These are phyloP conservation scores for Tribolium freemani DNA, from an alignment of 2,888 invertebrate genomes.

Conservation along the genomic window DNA sequence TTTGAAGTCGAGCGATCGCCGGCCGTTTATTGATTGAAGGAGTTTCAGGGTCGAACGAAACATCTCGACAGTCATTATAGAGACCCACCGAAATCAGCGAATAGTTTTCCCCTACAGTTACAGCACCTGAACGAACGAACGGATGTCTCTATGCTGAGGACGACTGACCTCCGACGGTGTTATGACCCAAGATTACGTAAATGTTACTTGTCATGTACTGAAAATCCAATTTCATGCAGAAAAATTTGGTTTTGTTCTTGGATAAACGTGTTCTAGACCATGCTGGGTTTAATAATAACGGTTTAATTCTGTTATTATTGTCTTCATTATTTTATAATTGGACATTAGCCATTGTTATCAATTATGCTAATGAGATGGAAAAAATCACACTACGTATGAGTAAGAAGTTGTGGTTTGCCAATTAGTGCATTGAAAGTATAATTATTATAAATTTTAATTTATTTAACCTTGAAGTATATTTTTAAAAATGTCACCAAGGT, in stretches of 20 bases:
- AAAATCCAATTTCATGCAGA: neutral
- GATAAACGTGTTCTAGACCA: no score
- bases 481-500: conserved; percentile 33
- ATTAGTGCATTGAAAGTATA: conserved; percentile 27
- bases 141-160: conserved; percentile 12
- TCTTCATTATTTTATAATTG: conserved; percentile 16
- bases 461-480: conserved; percentile 25
- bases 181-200: conserved; percentile 28
- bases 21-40: conserved; percentile 19
- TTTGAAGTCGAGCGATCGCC: conserved; percentile 3
- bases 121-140: neutral
- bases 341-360: conserved; percentile 28
- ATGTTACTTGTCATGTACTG: neutral
- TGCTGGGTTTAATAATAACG: neutral
- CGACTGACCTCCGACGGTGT: conserved; percentile 7
- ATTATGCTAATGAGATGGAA: conserved; percentile 21
- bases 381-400: conserved; percentile 6
- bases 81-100: neutral
- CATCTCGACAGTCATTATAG: neutral
- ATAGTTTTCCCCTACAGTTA: neutral
- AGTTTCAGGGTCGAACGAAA: conserved; percentile 15
- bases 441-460: conserved; percentile 32
- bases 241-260: no score
- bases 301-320: conserved; percentile 19
- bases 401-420: conserved; percentile 2